Evolutionary conservation across 2,888 invertebrate species (phyloP), one percentile per base, ranked within the genome.

Genomic region (Buathra laborator): DNA sequence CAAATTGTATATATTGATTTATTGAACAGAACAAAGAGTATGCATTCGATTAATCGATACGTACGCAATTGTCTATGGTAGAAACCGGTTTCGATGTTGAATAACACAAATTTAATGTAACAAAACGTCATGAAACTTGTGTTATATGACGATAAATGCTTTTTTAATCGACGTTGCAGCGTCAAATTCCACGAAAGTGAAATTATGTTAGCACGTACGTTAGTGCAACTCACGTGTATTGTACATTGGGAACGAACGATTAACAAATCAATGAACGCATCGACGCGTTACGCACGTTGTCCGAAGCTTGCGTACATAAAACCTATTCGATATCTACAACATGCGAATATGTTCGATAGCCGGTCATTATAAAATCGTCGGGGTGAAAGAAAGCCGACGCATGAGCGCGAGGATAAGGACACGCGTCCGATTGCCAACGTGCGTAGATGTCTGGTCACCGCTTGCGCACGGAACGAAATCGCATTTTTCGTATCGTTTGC

Each of bases 251-350:
- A 78, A 83, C 81, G 77, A 43, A 70, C 44, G 71, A 85, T 86
- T 86, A 83, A 81, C 83, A 81, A 86, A 86, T 85, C 85, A 86
- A 86, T 83, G 86, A 85, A 83, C 85, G 85, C 78, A 75, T 83
- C 64, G 76, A 51, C 19, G 82, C 80, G 77, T 82, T 80, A 85
- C 84, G 82, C 80, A 74, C 79, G 79, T 48, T 48, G 83, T 70
- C 32, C 62, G 68, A 44, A 68, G 70, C 53, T 75, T 70, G 75
- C 24, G 70, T 79, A 70, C 46, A 37, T 37, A 46, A 66, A 37
- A 74, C 32, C 12, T 46, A 68, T 68, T 56, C 29, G 5, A 64
- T 14, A 46, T 62, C 7, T 29, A 43, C 46, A 14, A 29, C 48
- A 56, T 14, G 37, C 74, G 79, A 70, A 74, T 80, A 76, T 83